These are phyloP conservation scores for Erpornis zantholeuca DNA, from an alignment of 2,113 vertebrate species.

Conservation along the genomic window DNA sequence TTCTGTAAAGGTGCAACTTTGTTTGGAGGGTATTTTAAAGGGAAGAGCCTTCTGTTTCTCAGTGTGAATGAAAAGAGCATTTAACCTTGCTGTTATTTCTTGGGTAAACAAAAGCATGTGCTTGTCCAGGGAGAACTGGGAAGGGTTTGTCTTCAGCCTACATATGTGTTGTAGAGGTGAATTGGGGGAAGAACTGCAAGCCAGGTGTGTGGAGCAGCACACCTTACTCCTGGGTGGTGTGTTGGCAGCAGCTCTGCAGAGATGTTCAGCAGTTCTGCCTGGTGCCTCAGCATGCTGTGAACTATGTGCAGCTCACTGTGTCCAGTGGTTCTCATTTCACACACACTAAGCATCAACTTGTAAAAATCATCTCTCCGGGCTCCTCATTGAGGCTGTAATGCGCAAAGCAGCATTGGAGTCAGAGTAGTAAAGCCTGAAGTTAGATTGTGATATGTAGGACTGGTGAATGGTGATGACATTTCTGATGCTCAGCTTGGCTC, in stretches of 20 bases:
- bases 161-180: neutral
- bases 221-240: rapidly evolving
- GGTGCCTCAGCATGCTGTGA: neutral
- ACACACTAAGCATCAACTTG: neutral
- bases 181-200: neutral
- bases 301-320: neutral
- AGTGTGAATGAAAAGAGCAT: neutral
- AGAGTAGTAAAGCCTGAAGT: neutral
- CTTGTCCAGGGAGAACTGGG: neutral
- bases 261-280: neutral
- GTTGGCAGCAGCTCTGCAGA: neutral
- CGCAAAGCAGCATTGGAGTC: neutral
- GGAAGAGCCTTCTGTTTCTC: neutral
- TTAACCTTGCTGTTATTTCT: neutral
- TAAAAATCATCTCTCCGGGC: neutral
- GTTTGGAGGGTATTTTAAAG: neutral
- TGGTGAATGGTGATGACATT: neutral
- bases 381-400: neutral
- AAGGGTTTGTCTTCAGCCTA: neutral
- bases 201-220: neutral
- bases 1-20: neutral
- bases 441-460: neutral
- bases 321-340: neutral
- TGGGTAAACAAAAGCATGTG: neutral
- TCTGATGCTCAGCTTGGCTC: neutral